These are phyloP conservation scores for Schizopygopsis malacanthus DNA, from an alignment of 2,797 vertebrate species.

Conservation along the genomic window DNA sequence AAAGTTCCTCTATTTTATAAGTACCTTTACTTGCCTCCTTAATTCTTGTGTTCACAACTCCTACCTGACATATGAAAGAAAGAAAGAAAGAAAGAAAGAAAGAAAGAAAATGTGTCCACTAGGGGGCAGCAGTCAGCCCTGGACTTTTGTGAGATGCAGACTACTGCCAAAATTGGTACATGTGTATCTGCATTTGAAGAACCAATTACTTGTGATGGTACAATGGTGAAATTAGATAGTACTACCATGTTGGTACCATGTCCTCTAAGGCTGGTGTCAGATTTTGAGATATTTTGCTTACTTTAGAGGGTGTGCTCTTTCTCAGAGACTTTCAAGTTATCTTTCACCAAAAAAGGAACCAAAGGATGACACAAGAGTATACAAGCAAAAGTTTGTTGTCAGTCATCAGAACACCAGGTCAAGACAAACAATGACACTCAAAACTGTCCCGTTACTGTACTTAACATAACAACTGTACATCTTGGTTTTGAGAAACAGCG, in stretches of 20 bases:
- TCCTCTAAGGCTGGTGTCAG: background rate
- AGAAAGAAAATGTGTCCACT: constrained; percentile 30
- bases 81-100: background rate
- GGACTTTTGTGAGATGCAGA: constrained; percentile 23
- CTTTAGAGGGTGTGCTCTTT: background rate
- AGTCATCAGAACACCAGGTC: background rate
- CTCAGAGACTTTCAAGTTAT: background rate
- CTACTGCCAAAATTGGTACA: constrained; percentile 20
- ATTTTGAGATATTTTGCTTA: background rate
- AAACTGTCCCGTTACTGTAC: background rate
- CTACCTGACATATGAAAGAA: background rate
- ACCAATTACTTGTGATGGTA: background rate
- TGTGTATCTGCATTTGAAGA: constrained; percentile 8
- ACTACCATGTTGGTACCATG: background rate
- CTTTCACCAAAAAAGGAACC: background rate
- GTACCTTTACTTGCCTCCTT: constrained; percentile 44
- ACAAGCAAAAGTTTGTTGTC: background rate
- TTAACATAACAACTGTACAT: background rate
- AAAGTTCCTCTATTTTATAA: constrained; percentile 45
- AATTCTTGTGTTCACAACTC: background rate
- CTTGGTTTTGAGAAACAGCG: background rate
- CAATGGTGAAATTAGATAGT: background rate
- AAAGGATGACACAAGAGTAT: background rate
- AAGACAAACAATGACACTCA: background rate
- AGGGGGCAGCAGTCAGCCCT: constrained; percentile 55